Evolutionary conservation across 1,140 invertebrate species (phyloP), one percentile per base, ranked within the genome.

Genomic region (Diorhabda carinulata): DNA sequence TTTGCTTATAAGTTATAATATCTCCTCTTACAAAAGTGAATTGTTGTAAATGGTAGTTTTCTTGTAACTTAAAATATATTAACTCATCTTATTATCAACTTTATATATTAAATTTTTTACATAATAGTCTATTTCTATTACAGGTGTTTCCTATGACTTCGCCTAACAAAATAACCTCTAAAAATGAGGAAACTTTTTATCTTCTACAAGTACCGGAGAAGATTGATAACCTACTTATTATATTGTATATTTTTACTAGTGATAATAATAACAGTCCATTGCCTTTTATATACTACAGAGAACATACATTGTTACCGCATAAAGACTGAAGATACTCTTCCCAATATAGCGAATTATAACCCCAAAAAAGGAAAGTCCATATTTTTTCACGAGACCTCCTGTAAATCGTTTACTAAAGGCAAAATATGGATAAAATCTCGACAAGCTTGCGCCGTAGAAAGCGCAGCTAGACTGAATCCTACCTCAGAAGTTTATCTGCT

Each of bases 371-470:
- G 74, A 60, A 74, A 75, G 43, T 79, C 80, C 43, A 81, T 81
- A 66, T 81, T 81, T 68, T 80, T 81, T 66, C 78, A 80, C 58
- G 79, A 81, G 71, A 79, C 77, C 3, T 79, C 81, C 2, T 86
- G 83, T 41, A 81, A 74, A 60, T 78, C 77, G 57, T 83, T 81
- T 70, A 71, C 70, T 0, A 76, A 77, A 6, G 78, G 78, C 3
- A 83, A 80, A 66, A 76, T 81, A 2, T 64, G 78, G 6, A 72
- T 89, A 42, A 84, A 78, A 25, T 67, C 84, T 0, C 79, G 89
- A 25, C 87, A 90, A 74, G 88, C 88, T 0, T 90, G 89, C 72
- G 86, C 88, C 0, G 84, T 90, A 2, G 89, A 90, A 81, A 90
- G 88, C 0, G 87, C 88, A 0, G 89, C 88, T 2, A 74, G 79